These are phyloP conservation scores for Bucco capensis DNA, from an alignment of 2,113 vertebrate species.

Conservation along the genomic window DNA sequence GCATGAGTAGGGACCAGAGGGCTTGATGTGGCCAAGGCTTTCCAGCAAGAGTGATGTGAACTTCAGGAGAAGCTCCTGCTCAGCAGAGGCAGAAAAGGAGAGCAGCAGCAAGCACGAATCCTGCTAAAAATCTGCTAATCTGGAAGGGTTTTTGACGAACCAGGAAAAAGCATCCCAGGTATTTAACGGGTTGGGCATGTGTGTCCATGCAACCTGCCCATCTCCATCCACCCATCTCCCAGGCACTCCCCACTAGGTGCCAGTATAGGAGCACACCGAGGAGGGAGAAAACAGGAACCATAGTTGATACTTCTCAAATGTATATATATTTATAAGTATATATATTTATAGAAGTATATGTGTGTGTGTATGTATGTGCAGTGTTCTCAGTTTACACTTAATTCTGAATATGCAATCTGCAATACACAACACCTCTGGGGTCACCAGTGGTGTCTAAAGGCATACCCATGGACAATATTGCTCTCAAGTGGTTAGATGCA, in stretches of 20 bases:
- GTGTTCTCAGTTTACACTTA: neutral
- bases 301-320: neutral
- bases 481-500: neutral
- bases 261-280: slow-evolving; percentile 38
- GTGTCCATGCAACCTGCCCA: neutral
- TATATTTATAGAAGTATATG: no score
- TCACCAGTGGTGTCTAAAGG: neutral
- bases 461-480: no score
- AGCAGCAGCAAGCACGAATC: accelerated
- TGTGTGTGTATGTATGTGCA: no score
- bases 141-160: neutral
- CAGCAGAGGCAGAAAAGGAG: neutral
- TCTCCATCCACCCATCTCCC: neutral
- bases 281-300: neutral
- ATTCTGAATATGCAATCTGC: neutral
- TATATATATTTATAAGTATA: accelerated
- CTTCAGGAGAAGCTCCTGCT: neutral
- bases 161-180: neutral
- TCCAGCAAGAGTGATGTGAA: neutral
- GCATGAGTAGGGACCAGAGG: neutral
- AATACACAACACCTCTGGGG: no score
- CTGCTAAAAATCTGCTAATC: neutral
- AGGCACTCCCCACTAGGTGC: slow-evolving; percentile 66
- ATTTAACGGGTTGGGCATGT: accelerated
- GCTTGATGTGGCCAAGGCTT: neutral